phyloP scores from a whole-genome alignment of 2,113 vertebrate genomes.

The Ceratotherium simum region DNA sequence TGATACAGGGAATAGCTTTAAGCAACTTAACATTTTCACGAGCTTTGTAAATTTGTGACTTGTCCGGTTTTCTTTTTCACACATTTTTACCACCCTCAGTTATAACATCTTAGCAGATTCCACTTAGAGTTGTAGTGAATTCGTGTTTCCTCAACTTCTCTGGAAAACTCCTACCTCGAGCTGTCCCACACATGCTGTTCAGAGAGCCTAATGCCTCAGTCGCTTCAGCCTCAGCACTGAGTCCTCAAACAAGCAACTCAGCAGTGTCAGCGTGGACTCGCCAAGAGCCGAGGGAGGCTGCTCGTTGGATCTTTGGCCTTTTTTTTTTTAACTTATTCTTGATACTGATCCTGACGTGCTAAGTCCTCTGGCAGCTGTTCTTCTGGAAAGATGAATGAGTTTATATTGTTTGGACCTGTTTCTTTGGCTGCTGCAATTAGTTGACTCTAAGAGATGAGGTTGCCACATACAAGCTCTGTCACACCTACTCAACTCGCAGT shows the following conservation, averaged over 20 bases:
- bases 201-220: neutral
- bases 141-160: neutral
- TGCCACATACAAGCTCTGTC: rapidly evolving
- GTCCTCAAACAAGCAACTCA: neutral
- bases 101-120: neutral
- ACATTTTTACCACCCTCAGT: neutral
- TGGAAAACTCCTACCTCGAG: neutral
- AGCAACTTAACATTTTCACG: neutral
- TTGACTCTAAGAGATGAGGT: rapidly evolving
- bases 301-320: rapidly evolving
- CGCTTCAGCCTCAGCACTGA: neutral
- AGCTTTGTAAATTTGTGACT: neutral
- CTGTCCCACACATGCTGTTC: neutral
- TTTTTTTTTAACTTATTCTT: too few relatives aligned
- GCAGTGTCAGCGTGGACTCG: rapidly evolving
- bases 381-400: rapidly evolving
- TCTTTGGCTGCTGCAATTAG: neutral
- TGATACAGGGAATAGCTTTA: neutral
- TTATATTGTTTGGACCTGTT: rapidly evolving
- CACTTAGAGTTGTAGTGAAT: neutral
- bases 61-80: neutral
- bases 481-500: rapidly evolving
- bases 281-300: neutral
- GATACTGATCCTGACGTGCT: neutral
- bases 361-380: neutral